Conservation (phyloP, 2,797 vertebrate species). For the Cyprinodon diabolis region DNA sequence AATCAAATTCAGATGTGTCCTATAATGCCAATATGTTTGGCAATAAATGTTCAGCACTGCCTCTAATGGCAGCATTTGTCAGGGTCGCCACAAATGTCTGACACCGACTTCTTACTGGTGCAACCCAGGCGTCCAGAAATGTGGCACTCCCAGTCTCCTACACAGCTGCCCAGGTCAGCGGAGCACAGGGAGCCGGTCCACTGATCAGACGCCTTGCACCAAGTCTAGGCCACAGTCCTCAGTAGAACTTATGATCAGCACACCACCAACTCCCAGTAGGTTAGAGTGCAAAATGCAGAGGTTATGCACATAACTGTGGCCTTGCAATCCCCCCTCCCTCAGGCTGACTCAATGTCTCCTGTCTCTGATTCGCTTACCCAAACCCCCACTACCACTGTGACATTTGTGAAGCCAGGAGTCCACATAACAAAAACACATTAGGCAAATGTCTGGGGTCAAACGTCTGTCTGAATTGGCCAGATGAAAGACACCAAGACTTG, state of each 20-base stretch:
- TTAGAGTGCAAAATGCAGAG: slow-evolving; percentile 71
- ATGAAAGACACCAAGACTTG: slow-evolving; percentile 82
- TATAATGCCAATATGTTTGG: slow-evolving; percentile 84
- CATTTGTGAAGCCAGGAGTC: slow-evolving; percentile 83
- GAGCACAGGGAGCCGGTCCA: slow-evolving; percentile 48
- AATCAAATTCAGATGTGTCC: slow-evolving; percentile 81
- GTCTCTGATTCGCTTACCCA: slow-evolving; percentile 62
- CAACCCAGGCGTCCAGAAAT: slow-evolving; percentile 74
- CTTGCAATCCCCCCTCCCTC: slow-evolving; percentile 46
- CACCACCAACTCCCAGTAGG: slow-evolving; percentile 65
- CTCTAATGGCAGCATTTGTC: slow-evolving; percentile 82
- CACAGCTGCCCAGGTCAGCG: slow-evolving; percentile 83
- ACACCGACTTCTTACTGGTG: slow-evolving; percentile 60
- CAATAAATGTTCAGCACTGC: slow-evolving; percentile 79
- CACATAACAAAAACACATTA: slow-evolving; percentile 88
- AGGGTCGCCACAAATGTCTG: slow-evolving; percentile 74
- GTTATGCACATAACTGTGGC: slow-evolving; percentile 68
- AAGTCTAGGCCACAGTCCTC: slow-evolving; percentile 45
- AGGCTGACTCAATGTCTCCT: slow-evolving; percentile 48
- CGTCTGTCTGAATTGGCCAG: slow-evolving; percentile 85
- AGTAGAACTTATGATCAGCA: slow-evolving; percentile 63
- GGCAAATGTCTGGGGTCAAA: slow-evolving; percentile 84
- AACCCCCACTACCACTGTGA: slow-evolving; percentile 76
- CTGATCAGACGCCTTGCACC: slow-evolving; percentile 58
- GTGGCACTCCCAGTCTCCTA: slow-evolving; percentile 74